A percentile compares a stretch with the other conserved stretches of the same genome.
Conservation (phyloP, 2,113 vertebrate species). For the Scomber japonicus region DNA sequence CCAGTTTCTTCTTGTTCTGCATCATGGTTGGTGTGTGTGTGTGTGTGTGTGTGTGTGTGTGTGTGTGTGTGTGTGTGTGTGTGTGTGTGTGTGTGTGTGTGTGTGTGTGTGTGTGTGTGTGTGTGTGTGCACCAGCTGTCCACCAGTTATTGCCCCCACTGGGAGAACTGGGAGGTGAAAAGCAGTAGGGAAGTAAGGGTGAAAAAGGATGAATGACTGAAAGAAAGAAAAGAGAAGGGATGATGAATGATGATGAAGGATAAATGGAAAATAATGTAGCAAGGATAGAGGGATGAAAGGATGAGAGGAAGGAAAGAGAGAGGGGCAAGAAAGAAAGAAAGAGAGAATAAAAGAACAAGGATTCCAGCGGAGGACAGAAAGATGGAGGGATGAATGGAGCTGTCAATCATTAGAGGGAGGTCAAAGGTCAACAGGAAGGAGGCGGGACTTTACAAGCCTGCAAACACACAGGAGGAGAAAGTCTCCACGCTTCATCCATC, state of each 20-base stretch:
- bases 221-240: too few relatives aligned
- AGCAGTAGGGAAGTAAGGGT: too few relatives aligned
- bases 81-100: constrained; percentile 41
- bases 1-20: constrained; percentile 4
- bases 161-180: constrained; percentile 57
- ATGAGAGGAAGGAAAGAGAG: not conserved
- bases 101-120: constrained; percentile 30
- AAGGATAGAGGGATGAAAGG: not conserved
- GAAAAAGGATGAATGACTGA: too few relatives aligned
- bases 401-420: constrained; percentile 42
- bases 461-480: constrained; percentile 37
- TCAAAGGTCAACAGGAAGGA: constrained; percentile 51
- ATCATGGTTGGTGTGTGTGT: not conserved
- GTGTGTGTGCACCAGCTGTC: constrained; percentile 53
- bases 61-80: constrained; percentile 1
- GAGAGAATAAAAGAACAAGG: not conserved
- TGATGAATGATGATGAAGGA: too few relatives aligned
- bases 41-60: not conserved
- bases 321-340: not conserved
- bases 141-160: constrained; percentile 45
- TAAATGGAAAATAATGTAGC: too few relatives aligned
- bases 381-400: constrained; percentile 13
- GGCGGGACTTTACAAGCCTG: constrained; percentile 63
- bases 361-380: not conserved
- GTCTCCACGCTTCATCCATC: constrained; percentile 41